Percentiles rank a stretch among this genome's conserved stretches.
Conservation (phyloP, 2,797 vertebrate genomes). For the Limnodromus scolopaceus region DNA sequence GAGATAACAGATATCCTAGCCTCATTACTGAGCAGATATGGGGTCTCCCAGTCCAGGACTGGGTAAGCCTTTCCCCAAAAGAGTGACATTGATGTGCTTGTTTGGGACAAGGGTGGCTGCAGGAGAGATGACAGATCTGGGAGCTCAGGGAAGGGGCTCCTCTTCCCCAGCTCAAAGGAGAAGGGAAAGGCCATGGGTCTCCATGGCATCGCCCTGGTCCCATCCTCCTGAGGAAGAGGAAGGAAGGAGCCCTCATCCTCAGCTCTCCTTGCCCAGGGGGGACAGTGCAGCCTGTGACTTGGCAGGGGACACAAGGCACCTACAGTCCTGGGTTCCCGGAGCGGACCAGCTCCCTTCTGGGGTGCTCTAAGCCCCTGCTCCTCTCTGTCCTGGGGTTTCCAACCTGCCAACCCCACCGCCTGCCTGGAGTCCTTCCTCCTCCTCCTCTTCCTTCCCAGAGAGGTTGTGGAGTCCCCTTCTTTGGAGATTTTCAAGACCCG, state of each 20-base stretch:
- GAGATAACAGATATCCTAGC: background rate
- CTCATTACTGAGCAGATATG: fast-evolving
- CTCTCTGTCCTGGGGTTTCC: fast-evolving
- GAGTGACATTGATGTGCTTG: background rate
- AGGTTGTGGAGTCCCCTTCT: too few relatives aligned
- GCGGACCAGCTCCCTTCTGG: fast-evolving
- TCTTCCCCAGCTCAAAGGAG: background rate
- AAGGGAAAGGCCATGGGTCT: background rate
- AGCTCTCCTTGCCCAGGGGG: background rate
- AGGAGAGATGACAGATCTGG: background rate
- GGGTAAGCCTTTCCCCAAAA: background rate
- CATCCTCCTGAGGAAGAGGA: background rate
- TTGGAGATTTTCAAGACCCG: too few relatives aligned
- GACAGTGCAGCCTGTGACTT: background rate
- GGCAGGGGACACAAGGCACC: background rate
- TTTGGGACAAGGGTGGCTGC: background rate
- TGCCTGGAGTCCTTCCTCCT: background rate
- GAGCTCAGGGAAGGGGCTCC: background rate
- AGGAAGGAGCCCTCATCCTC: background rate
- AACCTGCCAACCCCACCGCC: background rate
- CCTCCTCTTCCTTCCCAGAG: too few relatives aligned
- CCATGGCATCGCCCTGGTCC: fast-evolving
- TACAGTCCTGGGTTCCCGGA: fast-evolving
- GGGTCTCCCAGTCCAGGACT: background rate
- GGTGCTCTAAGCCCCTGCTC: background rate